Evolutionary conservation across 2,888 invertebrate genomes (phyloP), one percentile per base, ranked within the genome.

Genomic region (Neuroscelio doddi): DNA sequence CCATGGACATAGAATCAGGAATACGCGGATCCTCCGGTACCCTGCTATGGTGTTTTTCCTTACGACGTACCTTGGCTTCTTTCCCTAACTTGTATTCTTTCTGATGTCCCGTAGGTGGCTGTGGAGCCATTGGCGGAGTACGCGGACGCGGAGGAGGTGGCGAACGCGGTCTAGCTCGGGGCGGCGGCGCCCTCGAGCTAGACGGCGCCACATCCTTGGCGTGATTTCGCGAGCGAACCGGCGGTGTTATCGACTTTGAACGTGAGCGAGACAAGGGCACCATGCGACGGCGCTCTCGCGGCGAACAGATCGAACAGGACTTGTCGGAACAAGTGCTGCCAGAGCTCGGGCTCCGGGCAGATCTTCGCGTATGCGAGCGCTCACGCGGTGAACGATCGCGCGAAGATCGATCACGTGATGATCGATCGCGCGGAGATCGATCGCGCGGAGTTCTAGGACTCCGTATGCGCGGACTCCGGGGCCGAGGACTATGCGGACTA

Each of bases 311-410:
- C 0, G 93, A 93, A 77, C 94, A 94, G 0, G 93, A 93, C 77
- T 93, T 92, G 75, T 93, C 93, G 0, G 93, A 93, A 78, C 94
- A 94, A 71, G 92, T 93, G 86, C 93, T 93, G 41, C 90, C 89
- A 0, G 93, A 92, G 29, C 93, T 93, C 0, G 90, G 90, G n/a
- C 92, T 91, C 0, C 92, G 88, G 77, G 86, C 86, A n/a, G 85
- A 10, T 70, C 75, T 42, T 5, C 52, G 47, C 30, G 46, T 51
- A 15, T 21, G 45, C 16, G 39, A 68, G 38, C 77, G 76, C 29
- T 80, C 78, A 0, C 81, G 74, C 10, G 55, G 53, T 16, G 32
- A 41, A 26, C 57, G 41, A 21, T 53, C 21, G n/a, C 56, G 24
- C 17, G 57, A 53, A 26, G 57, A 38, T 41, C 57, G 73, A 1